These are phyloP conservation scores for Habrosyne pyritoides DNA, from an alignment of 2,888 invertebrate genomes.

Conservation along the genomic window DNA sequence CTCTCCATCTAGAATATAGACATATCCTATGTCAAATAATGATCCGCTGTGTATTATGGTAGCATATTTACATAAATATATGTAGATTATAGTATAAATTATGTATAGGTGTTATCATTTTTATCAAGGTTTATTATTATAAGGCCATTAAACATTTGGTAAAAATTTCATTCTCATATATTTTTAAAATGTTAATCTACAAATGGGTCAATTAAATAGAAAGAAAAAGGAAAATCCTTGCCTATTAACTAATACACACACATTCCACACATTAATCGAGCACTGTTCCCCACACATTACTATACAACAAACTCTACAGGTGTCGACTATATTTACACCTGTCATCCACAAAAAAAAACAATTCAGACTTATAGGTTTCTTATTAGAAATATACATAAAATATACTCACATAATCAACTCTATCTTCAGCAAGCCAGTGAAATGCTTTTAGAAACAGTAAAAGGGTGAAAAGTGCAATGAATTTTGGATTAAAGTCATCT, in stretches of 20 bases:
- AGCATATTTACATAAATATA: background rate
- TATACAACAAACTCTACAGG: too few relatives aligned
- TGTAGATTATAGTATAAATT: background rate
- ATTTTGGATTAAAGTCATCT: constrained; percentile 99
- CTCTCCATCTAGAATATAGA: constrained; percentile 94
- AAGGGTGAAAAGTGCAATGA: constrained; percentile 98
- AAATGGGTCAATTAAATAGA: background rate
- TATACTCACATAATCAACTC: constrained; percentile 97
- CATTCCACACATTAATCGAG: background rate
- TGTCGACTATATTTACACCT: too few relatives aligned
- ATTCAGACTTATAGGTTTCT: background rate
- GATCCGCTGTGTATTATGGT: background rate
- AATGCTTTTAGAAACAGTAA: constrained; percentile 98
- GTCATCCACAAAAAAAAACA: too few relatives aligned
- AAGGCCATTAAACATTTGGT: background rate
- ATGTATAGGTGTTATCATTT: background rate
- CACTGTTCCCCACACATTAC: too few relatives aligned
- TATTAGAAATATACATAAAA: constrained; percentile 6
- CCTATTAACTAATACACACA: background rate
- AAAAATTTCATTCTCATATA: background rate
- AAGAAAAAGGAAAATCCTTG: background rate
- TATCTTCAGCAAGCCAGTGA: constrained; percentile 99
- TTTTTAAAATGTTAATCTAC: background rate
- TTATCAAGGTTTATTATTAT: background rate
- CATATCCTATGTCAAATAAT: background rate